These are phyloP conservation scores for Halocaridina rubra DNA, from an alignment of 2,888 invertebrate species.

Conservation along the genomic window DNA sequence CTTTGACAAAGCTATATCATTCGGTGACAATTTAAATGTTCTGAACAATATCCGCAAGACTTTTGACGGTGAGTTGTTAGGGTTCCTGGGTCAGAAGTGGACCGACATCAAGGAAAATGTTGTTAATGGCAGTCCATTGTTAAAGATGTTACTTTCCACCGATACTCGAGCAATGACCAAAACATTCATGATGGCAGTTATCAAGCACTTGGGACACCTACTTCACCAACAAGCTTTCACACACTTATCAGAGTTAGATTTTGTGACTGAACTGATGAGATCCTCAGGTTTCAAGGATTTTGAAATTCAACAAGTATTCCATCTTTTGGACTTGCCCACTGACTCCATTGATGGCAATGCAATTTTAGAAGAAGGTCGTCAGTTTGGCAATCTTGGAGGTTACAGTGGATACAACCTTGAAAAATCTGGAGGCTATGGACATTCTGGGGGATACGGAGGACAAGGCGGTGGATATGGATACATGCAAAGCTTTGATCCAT, in stretches of 20 bases:
- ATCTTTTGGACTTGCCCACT: conserved; percentile 36
- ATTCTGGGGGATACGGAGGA: conserved; percentile 35
- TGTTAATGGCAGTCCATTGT: conserved; percentile 36
- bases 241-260: conserved; percentile 50
- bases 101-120: conserved; percentile 24
- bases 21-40: conserved; percentile 56
- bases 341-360: background rate
- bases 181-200: conserved; percentile 8
- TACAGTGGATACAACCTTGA: conserved; percentile 3
- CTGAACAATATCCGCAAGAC: conserved; percentile 21
- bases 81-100: conserved; percentile 52
- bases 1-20: conserved; percentile 41
- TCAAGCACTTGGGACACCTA: conserved; percentile 27
- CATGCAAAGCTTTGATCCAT: conserved; percentile 61
- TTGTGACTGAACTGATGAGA: conserved; percentile 56
- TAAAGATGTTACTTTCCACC: conserved; percentile 25
- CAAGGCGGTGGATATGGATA: conserved; percentile 35
- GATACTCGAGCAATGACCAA: background rate
- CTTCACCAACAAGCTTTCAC: conserved; percentile 44
- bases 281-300: conserved; percentile 53
- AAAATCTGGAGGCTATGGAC: conserved; percentile 53
- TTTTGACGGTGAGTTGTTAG: conserved; percentile 36
- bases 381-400: background rate
- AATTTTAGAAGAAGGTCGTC: conserved; percentile 10
- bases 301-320: conserved; percentile 55